phyloP scores from a whole-genome alignment of 2,797 vertebrate genomes.

The Pangasius macronema region DNA sequence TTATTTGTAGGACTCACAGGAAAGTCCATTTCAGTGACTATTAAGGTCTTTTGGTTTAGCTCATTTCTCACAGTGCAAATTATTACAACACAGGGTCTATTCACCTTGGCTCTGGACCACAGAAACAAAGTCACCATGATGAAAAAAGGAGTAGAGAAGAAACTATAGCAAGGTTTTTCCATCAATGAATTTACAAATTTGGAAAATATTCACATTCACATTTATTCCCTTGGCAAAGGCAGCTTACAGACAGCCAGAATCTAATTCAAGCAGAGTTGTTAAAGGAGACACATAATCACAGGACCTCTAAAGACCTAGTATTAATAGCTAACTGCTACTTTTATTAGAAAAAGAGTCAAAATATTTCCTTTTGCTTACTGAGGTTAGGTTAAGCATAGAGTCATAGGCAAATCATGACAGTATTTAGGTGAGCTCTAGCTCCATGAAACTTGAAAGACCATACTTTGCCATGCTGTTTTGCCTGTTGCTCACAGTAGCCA shows the following conservation, averaged over 20 bases:
- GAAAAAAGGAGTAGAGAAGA: background rate
- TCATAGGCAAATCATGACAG: too few relatives aligned
- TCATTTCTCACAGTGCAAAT: background rate
- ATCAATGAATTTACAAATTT: background rate
- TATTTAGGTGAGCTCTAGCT: background rate
- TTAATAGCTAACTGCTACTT: background rate
- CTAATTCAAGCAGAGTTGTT: background rate
- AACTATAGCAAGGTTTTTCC: background rate
- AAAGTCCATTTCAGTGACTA: background rate
- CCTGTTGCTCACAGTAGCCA: too few relatives aligned
- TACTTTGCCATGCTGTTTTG: too few relatives aligned
- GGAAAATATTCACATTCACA: background rate
- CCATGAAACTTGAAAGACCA: background rate
- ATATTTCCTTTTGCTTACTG: background rate
- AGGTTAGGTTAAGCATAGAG: too few relatives aligned
- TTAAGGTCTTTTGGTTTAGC: background rate
- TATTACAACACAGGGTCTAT: background rate
- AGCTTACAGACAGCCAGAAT: background rate
- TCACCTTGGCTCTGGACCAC: background rate
- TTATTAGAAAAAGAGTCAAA: background rate
- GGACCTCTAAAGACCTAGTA: background rate
- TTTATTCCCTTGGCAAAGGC: background rate
- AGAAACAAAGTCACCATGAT: background rate
- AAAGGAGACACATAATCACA: background rate
- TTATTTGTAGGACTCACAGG: background rate